Evolutionary conservation across 2,113 vertebrate genomes (phyloP).

Genomic region (Microcebus tavaratra): DNA sequence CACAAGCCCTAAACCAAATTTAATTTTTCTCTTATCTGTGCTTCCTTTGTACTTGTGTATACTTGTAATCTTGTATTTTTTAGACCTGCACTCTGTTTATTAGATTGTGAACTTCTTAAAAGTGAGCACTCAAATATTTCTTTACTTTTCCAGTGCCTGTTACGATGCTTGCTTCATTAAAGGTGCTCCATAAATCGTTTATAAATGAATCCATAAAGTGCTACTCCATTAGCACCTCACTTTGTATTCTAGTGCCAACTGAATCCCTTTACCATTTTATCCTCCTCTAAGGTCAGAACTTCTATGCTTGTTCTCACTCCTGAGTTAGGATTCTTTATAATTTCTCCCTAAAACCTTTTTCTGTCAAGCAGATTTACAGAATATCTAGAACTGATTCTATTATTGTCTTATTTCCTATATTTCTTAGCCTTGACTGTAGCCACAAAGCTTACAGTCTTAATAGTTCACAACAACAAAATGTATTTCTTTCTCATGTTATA

Average conservation of each 20-base stretch:
- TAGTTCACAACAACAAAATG: neutral
- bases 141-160: neutral
- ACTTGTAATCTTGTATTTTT: neutral
- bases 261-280: neutral
- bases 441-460: neutral
- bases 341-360: neutral
- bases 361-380: neutral
- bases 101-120: neutral
- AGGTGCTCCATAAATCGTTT: neutral
- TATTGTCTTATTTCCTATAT: neutral
- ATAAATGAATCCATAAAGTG: neutral
- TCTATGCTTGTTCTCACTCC: neutral
- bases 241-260: neutral
- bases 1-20: neutral
- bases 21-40: neutral
- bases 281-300: neutral
- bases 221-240: neutral
- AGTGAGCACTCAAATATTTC: neutral
- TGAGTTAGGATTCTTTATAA: neutral
- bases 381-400: neutral
- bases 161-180: neutral
- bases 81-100: neutral
- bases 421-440: neutral
- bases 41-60: neutral
- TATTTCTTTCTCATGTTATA: neutral